Evolutionary conservation across 2,113 vertebrate genomes (phyloP).

Genomic region (Elephas maximus): DNA sequence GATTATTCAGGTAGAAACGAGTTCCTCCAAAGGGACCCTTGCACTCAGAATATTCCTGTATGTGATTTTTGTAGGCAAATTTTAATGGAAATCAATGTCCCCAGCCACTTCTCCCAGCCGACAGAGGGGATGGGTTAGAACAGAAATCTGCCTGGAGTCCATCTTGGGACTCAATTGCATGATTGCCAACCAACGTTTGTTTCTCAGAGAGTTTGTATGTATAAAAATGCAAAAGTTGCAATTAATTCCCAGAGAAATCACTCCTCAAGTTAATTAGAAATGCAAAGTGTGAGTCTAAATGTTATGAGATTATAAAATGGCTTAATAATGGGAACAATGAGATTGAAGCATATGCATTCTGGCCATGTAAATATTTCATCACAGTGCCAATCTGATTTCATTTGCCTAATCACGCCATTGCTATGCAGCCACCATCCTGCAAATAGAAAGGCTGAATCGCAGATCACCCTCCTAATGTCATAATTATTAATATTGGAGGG

Average conservation of each 20-base stretch:
- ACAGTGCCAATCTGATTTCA: slow-evolving; percentile 81
- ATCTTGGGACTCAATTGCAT: slow-evolving; percentile 49
- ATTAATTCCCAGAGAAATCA: slow-evolving; percentile 69
- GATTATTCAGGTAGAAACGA: not conserved
- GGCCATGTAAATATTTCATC: slow-evolving; percentile 80
- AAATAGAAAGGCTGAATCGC: slow-evolving; percentile 81
- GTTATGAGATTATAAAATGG: slow-evolving; percentile 76
- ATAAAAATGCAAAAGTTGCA: slow-evolving; percentile 77
- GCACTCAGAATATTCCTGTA: not conserved
- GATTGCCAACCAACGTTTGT: slow-evolving; percentile 75
- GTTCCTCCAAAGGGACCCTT: not conserved
- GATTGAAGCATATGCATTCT: slow-evolving; percentile 76
- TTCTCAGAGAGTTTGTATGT: slow-evolving; percentile 64
- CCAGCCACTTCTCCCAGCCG: slow-evolving; percentile 63
- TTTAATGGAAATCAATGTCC: slow-evolving; percentile 70
- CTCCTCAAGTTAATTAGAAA: slow-evolving; percentile 80
- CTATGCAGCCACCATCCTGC: slow-evolving; percentile 77
- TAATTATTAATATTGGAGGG: slow-evolving; percentile 86
- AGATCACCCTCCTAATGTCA: slow-evolving; percentile 85
- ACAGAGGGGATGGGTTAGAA: not conserved
- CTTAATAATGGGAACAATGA: slow-evolving; percentile 80
- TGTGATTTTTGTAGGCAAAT: slow-evolving; percentile 56
- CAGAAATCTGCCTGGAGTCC: slow-evolving; percentile 62
- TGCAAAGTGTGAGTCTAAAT: slow-evolving; percentile 78
- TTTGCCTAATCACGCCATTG: slow-evolving; percentile 86